Conservation (phyloP, 2,113 vertebrate genomes). For the Eptesicus fuscus region DNA sequence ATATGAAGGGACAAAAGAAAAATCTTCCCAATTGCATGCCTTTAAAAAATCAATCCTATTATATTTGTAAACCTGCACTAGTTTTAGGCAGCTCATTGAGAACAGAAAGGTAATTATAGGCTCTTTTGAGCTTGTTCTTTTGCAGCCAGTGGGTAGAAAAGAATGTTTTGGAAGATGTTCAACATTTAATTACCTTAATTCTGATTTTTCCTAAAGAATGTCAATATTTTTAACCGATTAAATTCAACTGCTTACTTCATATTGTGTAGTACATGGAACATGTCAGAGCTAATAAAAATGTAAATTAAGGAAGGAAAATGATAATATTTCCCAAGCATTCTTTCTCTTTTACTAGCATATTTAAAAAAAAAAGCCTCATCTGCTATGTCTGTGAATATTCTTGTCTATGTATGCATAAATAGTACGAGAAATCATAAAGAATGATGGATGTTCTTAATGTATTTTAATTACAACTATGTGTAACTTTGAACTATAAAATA, state of each 20-base stretch:
- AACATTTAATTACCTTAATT: constrained; percentile 25
- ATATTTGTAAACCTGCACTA: not conserved
- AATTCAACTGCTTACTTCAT: constrained; percentile 12
- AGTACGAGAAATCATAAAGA: constrained; percentile 48
- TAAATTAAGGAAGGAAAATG: not conserved
- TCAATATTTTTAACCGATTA: constrained; percentile 39
- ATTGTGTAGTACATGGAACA: not conserved
- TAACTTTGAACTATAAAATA: constrained; percentile 50
- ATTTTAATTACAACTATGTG: constrained; percentile 53
- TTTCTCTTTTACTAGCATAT: not conserved
- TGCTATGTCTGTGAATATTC: constrained; percentile 12
- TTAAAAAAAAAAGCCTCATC: constrained; percentile 32
- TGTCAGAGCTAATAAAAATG: not conserved
- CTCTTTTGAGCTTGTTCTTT: not conserved
- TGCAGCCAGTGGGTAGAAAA: not conserved
- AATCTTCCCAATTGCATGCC: not conserved
- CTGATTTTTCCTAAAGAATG: not conserved
- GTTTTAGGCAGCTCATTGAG: not conserved
- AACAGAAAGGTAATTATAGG: not conserved
- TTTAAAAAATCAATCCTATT: not conserved
- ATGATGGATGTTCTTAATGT: constrained; percentile 23
- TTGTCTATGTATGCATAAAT: constrained; percentile 18
- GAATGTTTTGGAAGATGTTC: constrained; percentile 26
- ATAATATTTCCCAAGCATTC: not conserved
- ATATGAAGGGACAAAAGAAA: not conserved